phyloP scores from a whole-genome alignment of 2,888 invertebrate species.

The Pollenia angustigena region DNA sequence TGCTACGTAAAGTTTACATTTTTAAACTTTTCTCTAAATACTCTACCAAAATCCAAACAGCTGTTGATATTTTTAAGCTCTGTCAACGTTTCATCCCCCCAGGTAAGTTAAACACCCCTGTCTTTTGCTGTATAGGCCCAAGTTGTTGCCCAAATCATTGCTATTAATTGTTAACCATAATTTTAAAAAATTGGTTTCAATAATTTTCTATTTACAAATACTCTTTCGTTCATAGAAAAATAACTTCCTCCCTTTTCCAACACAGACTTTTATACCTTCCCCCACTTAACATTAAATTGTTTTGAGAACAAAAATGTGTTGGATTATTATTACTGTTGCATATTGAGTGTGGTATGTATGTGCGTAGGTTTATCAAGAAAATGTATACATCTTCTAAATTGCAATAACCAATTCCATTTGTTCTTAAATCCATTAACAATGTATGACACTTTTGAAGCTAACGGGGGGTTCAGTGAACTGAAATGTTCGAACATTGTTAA shows the following conservation, averaged over 20 bases:
- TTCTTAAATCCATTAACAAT: slow-evolving; percentile 11
- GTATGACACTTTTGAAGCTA: not conserved
- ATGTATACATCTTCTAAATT: not conserved
- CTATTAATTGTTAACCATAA: not conserved
- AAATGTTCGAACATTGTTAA: not conserved
- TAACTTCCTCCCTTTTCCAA: not conserved
- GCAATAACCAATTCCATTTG: not conserved
- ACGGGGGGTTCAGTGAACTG: slow-evolving; percentile 39
- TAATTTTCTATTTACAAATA: too few species aligned
- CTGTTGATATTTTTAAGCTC: slow-evolving; percentile 46
- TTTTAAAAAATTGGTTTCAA: not conserved
- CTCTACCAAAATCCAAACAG: slow-evolving; percentile 18
- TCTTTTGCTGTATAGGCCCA: too few species aligned
- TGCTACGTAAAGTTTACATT: too few species aligned
- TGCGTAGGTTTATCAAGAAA: too few species aligned
- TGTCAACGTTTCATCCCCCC: slow-evolving; percentile 18
- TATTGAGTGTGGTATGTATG: not conserved
- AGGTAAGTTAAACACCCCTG: not conserved
- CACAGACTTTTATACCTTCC: not conserved
- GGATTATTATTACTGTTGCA: not conserved
- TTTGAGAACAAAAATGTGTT: not conserved
- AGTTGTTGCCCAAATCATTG: not conserved
- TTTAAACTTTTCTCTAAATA: not conserved
- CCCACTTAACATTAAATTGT: not conserved
- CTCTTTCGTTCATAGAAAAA: too few species aligned